Conservation (phyloP, 1,140 invertebrate species). For the Acyrthosiphon pisum region DNA sequence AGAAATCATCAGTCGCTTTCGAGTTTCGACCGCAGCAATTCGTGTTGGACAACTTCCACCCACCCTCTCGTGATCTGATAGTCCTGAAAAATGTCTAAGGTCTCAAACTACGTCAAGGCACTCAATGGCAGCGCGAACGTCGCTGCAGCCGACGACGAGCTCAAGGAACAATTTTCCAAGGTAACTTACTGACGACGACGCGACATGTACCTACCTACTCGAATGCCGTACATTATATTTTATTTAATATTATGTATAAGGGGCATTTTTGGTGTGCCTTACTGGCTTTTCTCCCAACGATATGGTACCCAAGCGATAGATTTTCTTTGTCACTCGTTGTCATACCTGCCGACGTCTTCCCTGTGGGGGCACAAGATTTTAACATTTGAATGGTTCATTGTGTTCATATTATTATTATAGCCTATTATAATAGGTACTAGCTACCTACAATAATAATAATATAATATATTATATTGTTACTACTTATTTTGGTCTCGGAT, state of each 20-base stretch:
- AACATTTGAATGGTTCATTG: not conserved
- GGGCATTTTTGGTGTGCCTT: not conserved
- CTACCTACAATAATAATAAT: too few species aligned
- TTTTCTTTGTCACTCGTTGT: not conserved
- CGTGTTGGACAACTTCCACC: not conserved
- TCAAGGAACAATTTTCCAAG: conserved; percentile 55
- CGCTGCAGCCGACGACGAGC: conserved; percentile 40
- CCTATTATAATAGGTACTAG: too few species aligned
- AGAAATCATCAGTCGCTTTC: not conserved
- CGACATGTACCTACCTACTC: not conserved
- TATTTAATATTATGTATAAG: not conserved
- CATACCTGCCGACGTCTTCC: not conserved
- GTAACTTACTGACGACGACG: not conserved
- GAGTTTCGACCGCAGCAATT: not conserved
- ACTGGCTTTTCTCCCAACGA: not conserved
- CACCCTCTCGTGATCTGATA: not conserved
- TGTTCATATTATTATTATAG: too few species aligned
- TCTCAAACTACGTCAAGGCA: conserved; percentile 30
- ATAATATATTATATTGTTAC: not conserved
- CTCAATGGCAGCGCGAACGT: conserved; percentile 32
- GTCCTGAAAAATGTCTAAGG: not conserved
- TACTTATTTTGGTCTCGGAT: not conserved
- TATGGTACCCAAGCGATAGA: not conserved
- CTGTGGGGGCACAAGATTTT: not conserved
- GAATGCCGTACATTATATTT: too few species aligned